These are phyloP conservation scores for Nasua narica DNA, from an alignment of 2,797 vertebrate species.

Conservation along the genomic window DNA sequence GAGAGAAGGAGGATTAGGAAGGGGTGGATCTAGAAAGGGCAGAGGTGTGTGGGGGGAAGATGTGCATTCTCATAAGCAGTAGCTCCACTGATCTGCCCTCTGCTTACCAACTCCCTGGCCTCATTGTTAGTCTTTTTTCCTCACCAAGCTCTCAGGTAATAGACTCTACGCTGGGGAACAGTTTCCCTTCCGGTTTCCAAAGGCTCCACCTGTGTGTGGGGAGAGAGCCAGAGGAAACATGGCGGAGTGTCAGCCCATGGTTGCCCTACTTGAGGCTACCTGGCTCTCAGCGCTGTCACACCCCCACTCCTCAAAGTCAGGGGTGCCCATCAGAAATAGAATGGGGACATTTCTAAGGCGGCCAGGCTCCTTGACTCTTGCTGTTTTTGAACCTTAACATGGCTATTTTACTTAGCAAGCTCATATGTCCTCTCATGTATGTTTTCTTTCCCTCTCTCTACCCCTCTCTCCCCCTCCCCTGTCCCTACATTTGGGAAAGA, in stretches of 20 bases:
- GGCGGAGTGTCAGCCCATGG: fast-evolving
- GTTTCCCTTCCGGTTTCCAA: neutral
- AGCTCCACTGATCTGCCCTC: neutral
- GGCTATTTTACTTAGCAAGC: neutral
- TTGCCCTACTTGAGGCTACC: neutral
- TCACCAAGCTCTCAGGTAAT: neutral
- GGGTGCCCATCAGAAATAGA: neutral
- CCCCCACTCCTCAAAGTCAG: neutral
- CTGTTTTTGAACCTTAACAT: neutral
- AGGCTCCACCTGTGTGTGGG: fast-evolving
- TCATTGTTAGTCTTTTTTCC: fast-evolving
- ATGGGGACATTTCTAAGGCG: neutral
- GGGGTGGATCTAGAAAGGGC: neutral
- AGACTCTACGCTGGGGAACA: neutral
- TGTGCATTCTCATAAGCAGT: no score
- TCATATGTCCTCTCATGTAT: neutral
- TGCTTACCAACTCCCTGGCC: neutral
- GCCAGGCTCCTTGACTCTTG: neutral
- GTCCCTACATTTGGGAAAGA: neutral
- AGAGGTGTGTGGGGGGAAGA: neutral
- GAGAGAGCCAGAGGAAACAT: neutral
- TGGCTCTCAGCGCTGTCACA: neutral
- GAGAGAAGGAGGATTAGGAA: neutral
- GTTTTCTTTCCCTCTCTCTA: neutral
- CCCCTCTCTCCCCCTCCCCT: neutral